These are phyloP conservation scores for Solen grandis DNA, from an alignment of 1,140 invertebrate species.

Conservation along the genomic window DNA sequence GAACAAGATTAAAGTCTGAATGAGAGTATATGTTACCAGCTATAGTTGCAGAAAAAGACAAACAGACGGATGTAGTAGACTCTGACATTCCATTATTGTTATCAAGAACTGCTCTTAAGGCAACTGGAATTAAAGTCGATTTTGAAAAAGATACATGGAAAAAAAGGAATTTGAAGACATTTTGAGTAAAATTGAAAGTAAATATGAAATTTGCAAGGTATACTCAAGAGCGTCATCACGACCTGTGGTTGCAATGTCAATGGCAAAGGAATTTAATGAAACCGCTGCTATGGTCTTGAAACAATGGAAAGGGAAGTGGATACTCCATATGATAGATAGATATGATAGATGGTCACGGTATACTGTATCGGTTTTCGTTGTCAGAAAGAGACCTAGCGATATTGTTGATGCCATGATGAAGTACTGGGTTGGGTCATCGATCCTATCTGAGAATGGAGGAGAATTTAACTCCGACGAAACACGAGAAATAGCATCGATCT, in stretches of 20 bases:
- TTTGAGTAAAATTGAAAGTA: neutral
- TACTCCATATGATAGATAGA: conserved; percentile 45
- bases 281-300: conserved; percentile 35
- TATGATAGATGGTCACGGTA: conserved; percentile 44
- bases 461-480: conserved; percentile 27
- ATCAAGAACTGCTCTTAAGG: conserved; percentile 47
- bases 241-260: conserved; percentile 13
- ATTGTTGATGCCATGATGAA: conserved; percentile 43
- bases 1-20: conserved; percentile 31
- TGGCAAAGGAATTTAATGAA: conserved; percentile 27
- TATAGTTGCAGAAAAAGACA: conserved; percentile 29
- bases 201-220: conserved; percentile 13
- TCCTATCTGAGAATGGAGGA: conserved; percentile 36
- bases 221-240: conserved; percentile 25
- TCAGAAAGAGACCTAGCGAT: conserved; percentile 14
- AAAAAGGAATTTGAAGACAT: conserved; percentile 14
- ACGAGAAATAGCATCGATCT: conserved; percentile 17
- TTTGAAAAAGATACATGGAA: conserved; percentile 54
- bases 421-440: conserved; percentile 15
- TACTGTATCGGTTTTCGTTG: conserved; percentile 29
- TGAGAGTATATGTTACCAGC: conserved; percentile 5
- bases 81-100: conserved; percentile 57
- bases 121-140: conserved; percentile 50
- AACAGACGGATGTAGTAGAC: conserved; percentile 52
- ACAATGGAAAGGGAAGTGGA: conserved; percentile 10